Evolutionary conservation across 2,113 vertebrate species (phyloP), one percentile per base, ranked within the genome.

Genomic region (Myodes glareolus): DNA sequence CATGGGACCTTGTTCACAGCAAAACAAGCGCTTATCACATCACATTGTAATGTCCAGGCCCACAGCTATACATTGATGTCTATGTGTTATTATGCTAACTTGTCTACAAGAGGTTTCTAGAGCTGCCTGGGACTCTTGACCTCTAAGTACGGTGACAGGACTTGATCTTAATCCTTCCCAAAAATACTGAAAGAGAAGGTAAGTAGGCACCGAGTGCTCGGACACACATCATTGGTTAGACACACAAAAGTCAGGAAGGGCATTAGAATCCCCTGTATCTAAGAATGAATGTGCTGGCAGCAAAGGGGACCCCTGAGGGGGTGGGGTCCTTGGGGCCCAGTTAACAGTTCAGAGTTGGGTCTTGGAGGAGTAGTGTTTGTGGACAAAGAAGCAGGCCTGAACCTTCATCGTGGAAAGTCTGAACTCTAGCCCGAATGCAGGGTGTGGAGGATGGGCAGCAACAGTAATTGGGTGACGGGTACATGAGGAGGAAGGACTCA

Each of bases 251-350:
- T 72, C 27, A n/a, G 82, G 52, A 27, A 61, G 47, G 42, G 55
- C 2, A 0, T 61, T 0, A 0, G 19, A 1, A 55, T 33, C 23
- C 9, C 90, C 5, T 14, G 45, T 12, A 42, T 87, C 39, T 14
- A 6, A n/a, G 42, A n/a, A 47, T 5, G 58, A 42, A n/a, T 0
- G 0, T 4, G 75, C 52, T 4, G 39, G 16, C 17, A 27, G n/a
- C 42, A 3, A 7, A 36, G 9, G 36, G 42, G 19, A 16, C 12
- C 39, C 65, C n/a, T 3, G 91, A 47, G 67, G 82, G 73, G 82
- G n/a, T 0, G 0, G 61, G 90, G 68, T 1, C 0, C 10, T 50
- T 21, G 8, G 11, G 50, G 39, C 42, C 0, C 0, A 52, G 21
- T 36, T 29, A 17, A 39, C 29, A 1, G 52, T 4, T 16, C 9